These are phyloP conservation scores for Pseudorhombus dupliciocellatus DNA, from an alignment of 2,113 vertebrate species.

Conservation along the genomic window DNA sequence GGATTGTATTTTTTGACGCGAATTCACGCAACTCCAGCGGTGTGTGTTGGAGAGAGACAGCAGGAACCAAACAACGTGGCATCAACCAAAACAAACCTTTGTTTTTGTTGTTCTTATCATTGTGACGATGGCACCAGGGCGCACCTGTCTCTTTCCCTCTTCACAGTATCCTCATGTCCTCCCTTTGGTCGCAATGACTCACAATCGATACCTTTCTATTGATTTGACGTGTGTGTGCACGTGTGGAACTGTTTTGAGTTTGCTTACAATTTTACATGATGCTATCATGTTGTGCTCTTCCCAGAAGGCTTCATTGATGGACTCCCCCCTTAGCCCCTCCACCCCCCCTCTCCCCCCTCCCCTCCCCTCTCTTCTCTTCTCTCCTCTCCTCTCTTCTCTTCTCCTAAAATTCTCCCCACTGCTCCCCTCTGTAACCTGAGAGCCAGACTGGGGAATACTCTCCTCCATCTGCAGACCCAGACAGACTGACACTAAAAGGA, in stretches of 20 bases:
- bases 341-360: background rate
- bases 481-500: constrained; percentile 53
- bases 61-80: too few relatives aligned
- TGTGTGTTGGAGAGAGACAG: too few relatives aligned
- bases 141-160: too few relatives aligned
- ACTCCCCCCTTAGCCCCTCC: constrained; percentile 8
- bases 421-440: constrained; percentile 50
- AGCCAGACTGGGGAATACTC: constrained; percentile 65
- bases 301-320: constrained; percentile 63
- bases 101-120: too few relatives aligned
- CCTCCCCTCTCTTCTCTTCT: constrained; percentile 1
- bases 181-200: too few relatives aligned
- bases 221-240: background rate
- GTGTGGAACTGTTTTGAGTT: background rate
- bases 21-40: too few relatives aligned
- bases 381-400: background rate
- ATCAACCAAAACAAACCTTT: too few relatives aligned
- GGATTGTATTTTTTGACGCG: background rate
- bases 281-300: constrained; percentile 21
- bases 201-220: too few relatives aligned
- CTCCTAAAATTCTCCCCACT: constrained; percentile 19
- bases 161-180: too few relatives aligned
- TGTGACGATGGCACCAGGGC: too few relatives aligned
- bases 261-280: background rate
- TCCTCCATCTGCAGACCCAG: constrained; percentile 48